These are phyloP conservation scores for Beris chalybata DNA, from an alignment of 2,888 invertebrate species.

Conservation along the genomic window DNA sequence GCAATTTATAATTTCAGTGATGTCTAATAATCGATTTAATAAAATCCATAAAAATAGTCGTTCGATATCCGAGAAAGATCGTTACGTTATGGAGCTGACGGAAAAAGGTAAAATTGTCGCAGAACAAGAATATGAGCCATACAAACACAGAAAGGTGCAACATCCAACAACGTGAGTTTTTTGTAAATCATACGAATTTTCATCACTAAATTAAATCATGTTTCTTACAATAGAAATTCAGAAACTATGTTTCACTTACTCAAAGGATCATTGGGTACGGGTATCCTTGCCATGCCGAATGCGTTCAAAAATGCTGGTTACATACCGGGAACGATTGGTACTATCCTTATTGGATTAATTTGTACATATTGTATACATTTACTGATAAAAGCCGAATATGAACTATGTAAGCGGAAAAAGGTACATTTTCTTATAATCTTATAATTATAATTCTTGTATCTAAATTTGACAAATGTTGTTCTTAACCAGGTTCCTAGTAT, in stretches of 20 bases:
- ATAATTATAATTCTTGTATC: not conserved
- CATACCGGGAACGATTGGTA: constrained; percentile 74
- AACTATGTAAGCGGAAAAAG: constrained; percentile 62
- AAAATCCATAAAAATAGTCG: constrained; percentile 2
- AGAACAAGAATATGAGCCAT: constrained; percentile 66
- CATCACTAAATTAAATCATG: not conserved
- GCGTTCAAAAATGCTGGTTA: constrained; percentile 69
- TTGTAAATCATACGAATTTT: not conserved
- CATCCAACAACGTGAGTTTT: constrained; percentile 71
- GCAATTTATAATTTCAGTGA: not conserved
- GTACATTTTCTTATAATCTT: constrained; percentile 40
- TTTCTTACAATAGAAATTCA: constrained; percentile 65
- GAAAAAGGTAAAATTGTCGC: constrained; percentile 49
- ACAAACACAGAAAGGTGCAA: constrained; percentile 65
- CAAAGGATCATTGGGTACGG: constrained; percentile 92
- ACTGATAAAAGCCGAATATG: constrained; percentile 65
- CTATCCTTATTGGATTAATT: constrained; percentile 80
- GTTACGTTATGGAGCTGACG: constrained; percentile 50
- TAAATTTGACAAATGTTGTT: not conserved
- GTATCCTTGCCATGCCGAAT: constrained; percentile 83
- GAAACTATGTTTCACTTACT: constrained; percentile 88
- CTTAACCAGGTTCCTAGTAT: constrained; percentile 62
- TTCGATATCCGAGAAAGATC: constrained; percentile 11
- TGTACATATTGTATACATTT: constrained; percentile 95
- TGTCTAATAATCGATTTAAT: not conserved